phyloP scores from a whole-genome alignment of 2,113 vertebrate species.

The Ophthalmolycus amberensis region DNA sequence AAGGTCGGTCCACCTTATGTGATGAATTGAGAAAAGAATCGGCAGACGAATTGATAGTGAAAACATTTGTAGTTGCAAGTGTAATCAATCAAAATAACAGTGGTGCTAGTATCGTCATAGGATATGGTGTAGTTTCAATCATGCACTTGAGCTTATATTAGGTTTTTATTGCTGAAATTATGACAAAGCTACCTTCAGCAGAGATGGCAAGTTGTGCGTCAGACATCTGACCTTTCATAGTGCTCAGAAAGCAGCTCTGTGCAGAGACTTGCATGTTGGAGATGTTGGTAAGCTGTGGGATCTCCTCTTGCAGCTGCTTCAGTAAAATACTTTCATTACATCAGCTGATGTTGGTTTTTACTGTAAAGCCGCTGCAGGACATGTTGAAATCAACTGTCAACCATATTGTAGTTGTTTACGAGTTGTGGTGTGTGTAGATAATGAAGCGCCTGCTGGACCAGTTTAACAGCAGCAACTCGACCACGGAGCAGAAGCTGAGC shows the following conservation, averaged over 20 bases:
- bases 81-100: neutral
- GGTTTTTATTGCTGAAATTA: neutral
- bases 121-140: neutral
- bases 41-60: too few species aligned
- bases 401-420: neutral
- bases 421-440: constrained; percentile 78
- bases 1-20: too few species aligned
- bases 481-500: constrained; percentile 85
- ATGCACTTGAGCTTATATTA: neutral
- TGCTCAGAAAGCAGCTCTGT: neutral
- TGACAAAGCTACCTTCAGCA: neutral
- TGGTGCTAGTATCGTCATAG: neutral
- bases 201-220: neutral
- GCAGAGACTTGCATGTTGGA: neutral
- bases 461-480: constrained; percentile 87
- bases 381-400: neutral
- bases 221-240: neutral
- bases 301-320: neutral
- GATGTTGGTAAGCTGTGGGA: neutral
- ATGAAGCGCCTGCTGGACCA: constrained; percentile 89
- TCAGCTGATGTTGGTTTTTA: neutral
- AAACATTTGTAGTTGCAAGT: neutral
- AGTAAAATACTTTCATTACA: neutral
- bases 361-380: neutral
- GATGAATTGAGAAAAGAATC: too few species aligned